Conservation (phyloP, 2,113 vertebrate genomes). For the Lepus americanus region DNA sequence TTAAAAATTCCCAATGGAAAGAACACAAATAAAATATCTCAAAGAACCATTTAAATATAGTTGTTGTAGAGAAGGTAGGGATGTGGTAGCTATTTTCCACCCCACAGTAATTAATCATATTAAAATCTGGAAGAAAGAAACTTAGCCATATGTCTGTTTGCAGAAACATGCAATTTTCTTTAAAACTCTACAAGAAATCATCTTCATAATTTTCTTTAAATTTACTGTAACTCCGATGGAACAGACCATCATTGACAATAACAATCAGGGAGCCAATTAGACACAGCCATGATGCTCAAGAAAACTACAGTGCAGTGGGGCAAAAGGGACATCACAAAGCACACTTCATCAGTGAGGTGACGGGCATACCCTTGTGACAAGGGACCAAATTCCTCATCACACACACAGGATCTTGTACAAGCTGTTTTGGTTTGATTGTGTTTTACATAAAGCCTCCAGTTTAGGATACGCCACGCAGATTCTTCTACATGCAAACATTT, state of each 20-base stretch:
- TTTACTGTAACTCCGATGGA: not conserved
- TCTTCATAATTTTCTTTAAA: not conserved
- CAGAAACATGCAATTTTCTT: not conserved
- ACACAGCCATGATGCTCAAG: not conserved
- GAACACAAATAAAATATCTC: conserved; percentile 16
- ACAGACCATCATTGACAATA: not conserved
- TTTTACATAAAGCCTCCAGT: not conserved
- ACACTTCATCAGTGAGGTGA: not conserved
- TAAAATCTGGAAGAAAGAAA: not conserved
- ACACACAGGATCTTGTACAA: not conserved
- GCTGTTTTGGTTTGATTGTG: not conserved
- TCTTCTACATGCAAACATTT: not conserved
- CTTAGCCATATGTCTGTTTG: not conserved
- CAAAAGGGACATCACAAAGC: not conserved
- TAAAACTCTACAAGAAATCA: not conserved
- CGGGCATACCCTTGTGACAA: not conserved
- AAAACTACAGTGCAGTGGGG: not conserved
- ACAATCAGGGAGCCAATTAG: not conserved
- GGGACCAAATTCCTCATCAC: not conserved
- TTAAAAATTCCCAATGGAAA: not conserved
- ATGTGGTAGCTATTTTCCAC: not conserved
- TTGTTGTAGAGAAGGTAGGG: not conserved
- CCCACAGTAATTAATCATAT: not conserved
- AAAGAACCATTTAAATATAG: not conserved
- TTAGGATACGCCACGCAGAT: not conserved